Base-by-base conservation (phyloP, 2,888 invertebrate genomes). In the Mylabris sibirica region DNA sequence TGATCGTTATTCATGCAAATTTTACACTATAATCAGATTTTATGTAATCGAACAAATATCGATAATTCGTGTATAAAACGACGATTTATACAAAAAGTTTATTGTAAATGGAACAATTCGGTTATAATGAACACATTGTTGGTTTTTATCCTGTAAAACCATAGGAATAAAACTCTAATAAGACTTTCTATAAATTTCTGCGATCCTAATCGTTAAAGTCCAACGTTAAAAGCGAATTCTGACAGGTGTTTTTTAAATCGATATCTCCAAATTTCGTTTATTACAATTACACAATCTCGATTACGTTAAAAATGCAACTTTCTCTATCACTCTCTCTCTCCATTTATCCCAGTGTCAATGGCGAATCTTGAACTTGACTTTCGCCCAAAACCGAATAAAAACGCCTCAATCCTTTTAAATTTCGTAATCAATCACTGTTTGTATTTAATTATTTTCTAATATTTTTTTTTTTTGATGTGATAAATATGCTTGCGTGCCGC, bases 201-300 rank as follows among this genome's bases (percentile, higher is more conserved):
- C 30, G 71, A 74, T 77, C 83, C 83, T 81, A 76, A 22, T 80
- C 69, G 62, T 38, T 20, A 67, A 72, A 81, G 77, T 80, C 79
- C 77, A 78, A 80, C 76, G 80, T 83, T 83, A 81, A 84, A 84
- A 84, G 83, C 83, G 83, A 84, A 84, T 80, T 78, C 80, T 78
- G 82, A 82, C 82, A 83, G 82, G 82, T 83, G 82, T 60, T 30
- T 30, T 79, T 81, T n/a, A n/a, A 79, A 79, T 81, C 64, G 76
- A 78, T 73, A 76, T 76, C n/a, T 77, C 74, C 71, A 73, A 63
- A 44, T 17, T 44, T 44, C 11, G 4, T 3, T 14, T 12, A 38
- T 35, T 35, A 2, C 63, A 9, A 60, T 77, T 77, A 72, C 62
- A 68, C 70, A 75, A 75, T 71, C n/a, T n/a, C n/a, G 66, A 70